A percentile compares a stretch with the other conserved stretches of the same genome.
Evolutionary conservation across 2,113 vertebrate species (phyloP).

Genomic region (Salvelinus alpinus): DNA sequence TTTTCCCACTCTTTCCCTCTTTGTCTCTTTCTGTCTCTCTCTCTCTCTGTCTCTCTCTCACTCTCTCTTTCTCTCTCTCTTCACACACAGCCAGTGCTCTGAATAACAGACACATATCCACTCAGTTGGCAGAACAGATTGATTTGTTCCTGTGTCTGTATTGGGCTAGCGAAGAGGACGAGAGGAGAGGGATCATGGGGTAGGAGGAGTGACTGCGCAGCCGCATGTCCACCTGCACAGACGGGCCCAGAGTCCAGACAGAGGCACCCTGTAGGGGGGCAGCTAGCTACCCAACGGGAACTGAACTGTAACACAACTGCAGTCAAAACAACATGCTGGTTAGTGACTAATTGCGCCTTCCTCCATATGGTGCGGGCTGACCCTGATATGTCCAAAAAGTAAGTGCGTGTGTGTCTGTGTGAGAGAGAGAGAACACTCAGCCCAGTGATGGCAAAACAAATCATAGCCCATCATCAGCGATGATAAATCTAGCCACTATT

Average conservation of each 20-base stretch:
- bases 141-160: conserved; percentile 29
- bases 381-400: conserved; percentile 52
- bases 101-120: conserved; percentile 21
- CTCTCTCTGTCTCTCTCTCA: conserved; percentile 8
- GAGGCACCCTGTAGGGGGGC: conserved; percentile 26
- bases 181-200: not conserved
- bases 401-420: conserved; percentile 2
- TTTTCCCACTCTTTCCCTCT: too few relatives aligned
- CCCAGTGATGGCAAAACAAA: conserved; percentile 10
- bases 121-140: conserved; percentile 18
- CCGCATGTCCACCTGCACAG: conserved; percentile 44
- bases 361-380: conserved; percentile 69
- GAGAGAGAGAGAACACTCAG: not conserved
- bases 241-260: not conserved
- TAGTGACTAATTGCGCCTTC: conserved; percentile 68
- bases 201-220: not conserved
- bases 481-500: conserved; percentile 37
- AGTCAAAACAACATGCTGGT: conserved; percentile 74
- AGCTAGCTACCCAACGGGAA: conserved; percentile 63
- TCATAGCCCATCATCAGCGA: conserved; percentile 20
- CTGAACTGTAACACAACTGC: conserved; percentile 74
- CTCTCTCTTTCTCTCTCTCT: not conserved
- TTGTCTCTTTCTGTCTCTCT: not conserved
- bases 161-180: conserved; percentile 21
- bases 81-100: conserved; percentile 1